Conservation (phyloP, 2,797 vertebrate species). For the Myiothlypis chrysogaster region DNA sequence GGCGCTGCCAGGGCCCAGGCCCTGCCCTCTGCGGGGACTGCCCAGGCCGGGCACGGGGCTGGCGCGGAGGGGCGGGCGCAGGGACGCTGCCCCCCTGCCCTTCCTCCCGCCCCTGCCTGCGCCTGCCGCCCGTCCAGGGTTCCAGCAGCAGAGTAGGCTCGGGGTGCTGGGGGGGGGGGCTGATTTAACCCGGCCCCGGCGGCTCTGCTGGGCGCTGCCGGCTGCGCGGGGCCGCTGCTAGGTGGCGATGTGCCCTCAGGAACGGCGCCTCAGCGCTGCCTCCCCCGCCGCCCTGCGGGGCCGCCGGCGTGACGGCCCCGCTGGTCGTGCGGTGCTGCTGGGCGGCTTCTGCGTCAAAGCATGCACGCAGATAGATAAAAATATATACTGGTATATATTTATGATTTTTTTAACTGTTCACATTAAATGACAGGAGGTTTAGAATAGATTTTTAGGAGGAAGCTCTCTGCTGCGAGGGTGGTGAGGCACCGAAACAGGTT, state of each 20-base stretch:
- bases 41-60: background rate
- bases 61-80: too few relatives aligned
- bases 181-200: fast-evolving
- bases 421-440: background rate
- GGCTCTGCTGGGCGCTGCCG: background rate
- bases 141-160: background rate
- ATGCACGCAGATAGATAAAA: background rate
- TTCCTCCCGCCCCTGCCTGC: too few relatives aligned
- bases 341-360: background rate
- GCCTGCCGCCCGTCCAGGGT: too few relatives aligned
- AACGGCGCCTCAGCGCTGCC: background rate
- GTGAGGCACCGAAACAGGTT: background rate
- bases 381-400: too few relatives aligned
- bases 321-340: fast-evolving
- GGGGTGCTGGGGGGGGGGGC: background rate
- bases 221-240: constrained; percentile 42
- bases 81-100: fast-evolving
- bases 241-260: constrained; percentile 47
- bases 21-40: fast-evolving
- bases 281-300: fast-evolving
- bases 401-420: background rate
- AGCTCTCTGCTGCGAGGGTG: background rate
- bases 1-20: fast-evolving
- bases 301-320: background rate
- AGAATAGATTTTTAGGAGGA: background rate